These are phyloP conservation scores for Hippolais icterina DNA, from an alignment of 2,113 vertebrate species.

Conservation along the genomic window DNA sequence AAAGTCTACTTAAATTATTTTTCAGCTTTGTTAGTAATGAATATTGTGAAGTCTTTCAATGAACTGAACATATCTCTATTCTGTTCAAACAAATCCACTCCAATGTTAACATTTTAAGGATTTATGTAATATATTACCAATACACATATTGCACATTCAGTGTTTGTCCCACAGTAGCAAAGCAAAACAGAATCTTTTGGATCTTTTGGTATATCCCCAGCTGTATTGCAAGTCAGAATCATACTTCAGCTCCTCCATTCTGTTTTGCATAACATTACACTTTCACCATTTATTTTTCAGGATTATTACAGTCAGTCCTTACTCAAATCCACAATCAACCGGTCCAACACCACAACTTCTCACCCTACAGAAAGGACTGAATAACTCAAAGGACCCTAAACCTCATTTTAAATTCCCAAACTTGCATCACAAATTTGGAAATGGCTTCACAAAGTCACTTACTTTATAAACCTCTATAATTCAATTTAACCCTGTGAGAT, in stretches of 20 bases:
- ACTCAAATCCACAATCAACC: neutral
- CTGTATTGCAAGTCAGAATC: neutral
- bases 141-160: neutral
- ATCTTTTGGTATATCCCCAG: neutral
- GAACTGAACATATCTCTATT: constrained; percentile 21
- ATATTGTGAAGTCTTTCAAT: constrained; percentile 35
- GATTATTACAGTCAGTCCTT: neutral
- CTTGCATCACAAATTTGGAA: neutral
- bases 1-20: constrained; percentile 45
- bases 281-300: neutral
- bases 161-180: constrained; percentile 1
- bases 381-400: neutral
- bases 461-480: neutral
- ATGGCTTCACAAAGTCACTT: rapidly evolving
- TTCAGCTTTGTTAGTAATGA: constrained; percentile 45
- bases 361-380: neutral
- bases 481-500: neutral
- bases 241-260: neutral
- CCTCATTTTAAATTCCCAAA: neutral
- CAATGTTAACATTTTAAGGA: constrained; percentile 46
- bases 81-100: constrained; percentile 57
- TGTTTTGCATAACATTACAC: neutral
- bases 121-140: constrained; percentile 1
- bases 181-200: neutral
- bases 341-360: neutral